Percentiles rank a stretch among this genome's conserved stretches.
phyloP scores from a whole-genome alignment of 2,888 invertebrate genomes.

The Diachrysia chrysitis region DNA sequence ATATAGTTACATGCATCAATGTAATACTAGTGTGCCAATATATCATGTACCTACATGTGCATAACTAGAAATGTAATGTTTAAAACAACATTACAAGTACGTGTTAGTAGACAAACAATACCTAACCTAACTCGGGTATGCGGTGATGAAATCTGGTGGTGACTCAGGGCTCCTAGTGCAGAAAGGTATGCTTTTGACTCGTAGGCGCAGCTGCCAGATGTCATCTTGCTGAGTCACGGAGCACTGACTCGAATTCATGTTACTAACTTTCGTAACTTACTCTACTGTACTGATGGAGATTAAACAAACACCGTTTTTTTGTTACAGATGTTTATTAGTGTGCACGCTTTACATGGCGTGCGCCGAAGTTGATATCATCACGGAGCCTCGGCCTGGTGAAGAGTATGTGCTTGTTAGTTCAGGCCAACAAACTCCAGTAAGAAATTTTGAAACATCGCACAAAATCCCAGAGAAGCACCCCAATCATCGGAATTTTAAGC shows the following conservation, averaged over 20 bases:
- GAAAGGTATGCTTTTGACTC: slow-evolving; percentile 62
- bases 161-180: slow-evolving; percentile 77
- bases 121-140: slow-evolving; percentile 69
- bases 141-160: slow-evolving; percentile 76
- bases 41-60: slow-evolving; percentile 49
- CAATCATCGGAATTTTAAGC: slow-evolving; percentile 71
- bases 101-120: slow-evolving; percentile 63
- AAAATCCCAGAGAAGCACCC: slow-evolving; percentile 90
- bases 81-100: slow-evolving; percentile 44
- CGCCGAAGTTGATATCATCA: slow-evolving; percentile 90
- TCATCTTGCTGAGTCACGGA: slow-evolving; percentile 81
- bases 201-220: slow-evolving; percentile 79
- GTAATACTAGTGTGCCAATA: slow-evolving; percentile 60
- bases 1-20: slow-evolving; percentile 13
- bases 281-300: slow-evolving; percentile 60
- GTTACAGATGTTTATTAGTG: slow-evolving; percentile 87
- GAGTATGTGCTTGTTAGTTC: slow-evolving; percentile 91
- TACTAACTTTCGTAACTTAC: slow-evolving; percentile 70
- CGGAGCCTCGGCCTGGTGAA: slow-evolving; percentile 90
- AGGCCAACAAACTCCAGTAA: slow-evolving; percentile 83
- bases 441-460: slow-evolving; percentile 92
- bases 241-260: slow-evolving; percentile 69
- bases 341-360: slow-evolving; percentile 80
- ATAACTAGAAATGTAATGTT: slow-evolving; percentile 62
- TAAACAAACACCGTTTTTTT: slow-evolving; percentile 64